Evolutionary conservation across 2,113 vertebrate species (phyloP).

Genomic region (Nothocercus julius): DNA sequence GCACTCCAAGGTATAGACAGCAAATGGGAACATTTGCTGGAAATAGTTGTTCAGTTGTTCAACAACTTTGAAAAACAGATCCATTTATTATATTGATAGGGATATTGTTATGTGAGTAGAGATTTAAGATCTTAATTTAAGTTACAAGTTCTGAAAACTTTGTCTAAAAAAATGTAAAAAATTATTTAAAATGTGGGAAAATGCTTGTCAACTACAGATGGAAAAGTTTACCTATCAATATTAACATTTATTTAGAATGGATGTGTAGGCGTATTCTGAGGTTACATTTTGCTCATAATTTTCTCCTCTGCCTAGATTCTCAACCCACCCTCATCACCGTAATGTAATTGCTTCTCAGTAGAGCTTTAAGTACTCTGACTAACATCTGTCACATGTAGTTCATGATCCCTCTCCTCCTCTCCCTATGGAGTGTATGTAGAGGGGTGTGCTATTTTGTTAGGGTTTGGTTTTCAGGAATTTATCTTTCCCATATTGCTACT

Average conservation of each 20-base stretch:
- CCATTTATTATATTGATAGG: background rate
- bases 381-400: constrained; percentile 14
- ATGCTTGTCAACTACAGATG: background rate
- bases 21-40: background rate
- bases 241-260: background rate
- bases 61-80: background rate
- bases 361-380: constrained; percentile 7
- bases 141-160: background rate
- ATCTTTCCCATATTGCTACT: background rate
- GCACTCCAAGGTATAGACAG: background rate
- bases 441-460: background rate
- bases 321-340: background rate
- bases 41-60: background rate
- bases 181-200: background rate
- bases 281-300: background rate
- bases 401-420: constrained; percentile 21
- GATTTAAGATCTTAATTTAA: background rate
- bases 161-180: background rate
- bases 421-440: background rate
- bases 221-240: background rate
- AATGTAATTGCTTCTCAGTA: background rate
- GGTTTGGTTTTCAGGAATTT: constrained; percentile 7
- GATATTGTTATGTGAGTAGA: background rate
- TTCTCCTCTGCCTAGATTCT: background rate
- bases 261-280: background rate